Conservation (phyloP, 64 coral and sea anemone species). For the Stichodactyla mertensii region DNA sequence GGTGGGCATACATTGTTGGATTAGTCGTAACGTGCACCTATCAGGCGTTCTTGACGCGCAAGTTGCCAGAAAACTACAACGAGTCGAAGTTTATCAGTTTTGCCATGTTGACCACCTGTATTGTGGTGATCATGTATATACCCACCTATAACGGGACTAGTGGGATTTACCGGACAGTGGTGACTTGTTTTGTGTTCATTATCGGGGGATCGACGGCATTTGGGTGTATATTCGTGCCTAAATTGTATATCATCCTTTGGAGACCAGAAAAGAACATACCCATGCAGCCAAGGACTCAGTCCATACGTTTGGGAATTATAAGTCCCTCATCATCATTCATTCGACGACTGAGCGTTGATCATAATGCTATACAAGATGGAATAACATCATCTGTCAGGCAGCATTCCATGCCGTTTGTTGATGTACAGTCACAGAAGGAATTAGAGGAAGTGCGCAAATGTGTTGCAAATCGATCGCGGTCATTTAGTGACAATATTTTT, state of each 20-base stretch:
- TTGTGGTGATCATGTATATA: slow-evolving; percentile 73
- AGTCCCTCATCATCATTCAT: slow-evolving; percentile 18
- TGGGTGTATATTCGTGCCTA: slow-evolving; percentile 77
- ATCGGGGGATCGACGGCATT: slow-evolving; percentile 55
- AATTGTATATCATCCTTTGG: slow-evolving; percentile 69
- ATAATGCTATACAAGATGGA: background rate
- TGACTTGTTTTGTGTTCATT: slow-evolving; percentile 77
- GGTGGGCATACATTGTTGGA: slow-evolving; percentile 74
- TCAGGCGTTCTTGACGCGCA: slow-evolving; percentile 66
- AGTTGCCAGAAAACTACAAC: slow-evolving; percentile 86
- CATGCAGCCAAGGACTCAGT: slow-evolving; percentile 37
- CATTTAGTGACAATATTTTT: background rate
- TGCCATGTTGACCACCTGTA: slow-evolving; percentile 79
- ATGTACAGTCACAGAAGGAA: background rate
- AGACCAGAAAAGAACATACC: slow-evolving; percentile 75
- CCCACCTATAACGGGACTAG: slow-evolving; percentile 78
- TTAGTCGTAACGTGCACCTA: slow-evolving; percentile 68
- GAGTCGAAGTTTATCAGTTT: slow-evolving; percentile 84
- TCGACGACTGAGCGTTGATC: background rate
- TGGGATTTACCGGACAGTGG: slow-evolving; percentile 67
- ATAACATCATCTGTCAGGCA: background rate
- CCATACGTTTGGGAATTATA: slow-evolving; percentile 42
- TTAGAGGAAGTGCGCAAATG: background rate
- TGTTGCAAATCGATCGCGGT: background rate
- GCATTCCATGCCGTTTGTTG: background rate